A percentile compares a stretch with the other conserved stretches of the same genome.
phyloP scores from a whole-genome alignment of 1,140 invertebrate genomes.

The Heliothis subflexa region DNA sequence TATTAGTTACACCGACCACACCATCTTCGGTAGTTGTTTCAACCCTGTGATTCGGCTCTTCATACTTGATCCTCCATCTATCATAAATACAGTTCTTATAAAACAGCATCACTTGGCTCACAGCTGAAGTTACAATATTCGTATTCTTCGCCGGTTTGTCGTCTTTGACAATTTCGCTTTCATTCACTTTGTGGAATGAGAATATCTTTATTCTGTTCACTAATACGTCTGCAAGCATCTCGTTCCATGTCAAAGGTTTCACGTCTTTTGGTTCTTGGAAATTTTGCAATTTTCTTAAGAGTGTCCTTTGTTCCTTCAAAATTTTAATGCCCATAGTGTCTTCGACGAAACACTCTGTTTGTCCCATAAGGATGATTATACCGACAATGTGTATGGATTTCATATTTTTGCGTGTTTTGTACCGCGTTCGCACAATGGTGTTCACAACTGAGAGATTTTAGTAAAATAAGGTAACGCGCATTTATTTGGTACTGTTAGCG shows the following conservation, averaged over 20 bases:
- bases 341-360: slow-evolving; percentile 47
- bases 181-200: slow-evolving; percentile 58
- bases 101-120: slow-evolving; percentile 63
- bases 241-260: slow-evolving; percentile 69
- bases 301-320: slow-evolving; percentile 56
- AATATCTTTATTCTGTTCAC: slow-evolving; percentile 68
- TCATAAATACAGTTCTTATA: slow-evolving; percentile 72
- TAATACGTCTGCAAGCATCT: slow-evolving; percentile 71
- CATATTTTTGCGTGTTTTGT: slow-evolving; percentile 49
- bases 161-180: slow-evolving; percentile 42
- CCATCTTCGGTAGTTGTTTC: slow-evolving; percentile 19
- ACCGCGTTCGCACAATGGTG: slow-evolving; percentile 50
- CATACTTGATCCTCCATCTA: slow-evolving; percentile 51
- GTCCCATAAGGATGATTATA: slow-evolving; percentile 46
- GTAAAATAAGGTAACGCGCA: slow-evolving; percentile 49
- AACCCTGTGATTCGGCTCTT: slow-evolving; percentile 11
- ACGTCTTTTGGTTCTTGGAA: slow-evolving; percentile 58
- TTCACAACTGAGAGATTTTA: slow-evolving; percentile 48
- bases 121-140: slow-evolving; percentile 52
- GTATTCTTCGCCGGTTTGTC: not conserved
- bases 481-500: slow-evolving; percentile 50
- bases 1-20: slow-evolving; percentile 12
- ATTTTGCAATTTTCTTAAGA: slow-evolving; percentile 72
- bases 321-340: slow-evolving; percentile 38
- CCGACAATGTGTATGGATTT: slow-evolving; percentile 51